A percentile compares a stretch with the other conserved stretches of the same genome.
Evolutionary conservation across 2,797 vertebrate genomes (phyloP).

Genomic region (Mormyrus proboscirostris): DNA sequence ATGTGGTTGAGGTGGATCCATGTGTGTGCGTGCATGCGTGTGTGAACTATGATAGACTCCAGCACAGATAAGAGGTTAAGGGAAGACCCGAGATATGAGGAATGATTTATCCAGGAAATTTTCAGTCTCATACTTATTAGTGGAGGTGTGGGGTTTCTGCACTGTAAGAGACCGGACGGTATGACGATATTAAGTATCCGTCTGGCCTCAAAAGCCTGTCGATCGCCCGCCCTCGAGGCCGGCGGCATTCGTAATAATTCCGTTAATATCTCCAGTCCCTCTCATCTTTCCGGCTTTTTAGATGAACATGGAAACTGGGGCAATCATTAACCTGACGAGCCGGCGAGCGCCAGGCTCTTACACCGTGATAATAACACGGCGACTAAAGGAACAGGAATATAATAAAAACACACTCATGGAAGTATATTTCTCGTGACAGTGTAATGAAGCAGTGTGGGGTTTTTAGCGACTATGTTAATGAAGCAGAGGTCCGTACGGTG

Average conservation of each 20-base stretch:
- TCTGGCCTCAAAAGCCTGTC: background rate
- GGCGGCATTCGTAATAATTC: background rate
- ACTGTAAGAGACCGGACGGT: background rate
- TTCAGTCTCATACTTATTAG: background rate
- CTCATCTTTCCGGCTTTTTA: slow-evolving; percentile 4
- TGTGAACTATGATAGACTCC: background rate
- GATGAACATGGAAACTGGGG: background rate
- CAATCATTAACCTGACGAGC: background rate
- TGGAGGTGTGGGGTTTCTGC: background rate
- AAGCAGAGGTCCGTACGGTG: background rate
- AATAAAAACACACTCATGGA: background rate
- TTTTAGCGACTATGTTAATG: background rate
- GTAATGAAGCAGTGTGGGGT: background rate
- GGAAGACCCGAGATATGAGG: background rate
- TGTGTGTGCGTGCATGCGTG: background rate
- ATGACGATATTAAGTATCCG: background rate
- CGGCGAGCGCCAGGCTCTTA: background rate
- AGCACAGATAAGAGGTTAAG: background rate
- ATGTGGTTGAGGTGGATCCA: background rate
- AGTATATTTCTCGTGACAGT: background rate
- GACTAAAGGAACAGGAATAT: background rate
- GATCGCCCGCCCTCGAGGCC: background rate
- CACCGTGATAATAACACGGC: background rate
- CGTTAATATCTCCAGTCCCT: background rate
- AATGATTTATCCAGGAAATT: background rate